A percentile compares a stretch with the other conserved stretches of the same genome.
Evolutionary conservation across 2,888 invertebrate genomes (phyloP).

Genomic region (Acheta domesticus): DNA sequence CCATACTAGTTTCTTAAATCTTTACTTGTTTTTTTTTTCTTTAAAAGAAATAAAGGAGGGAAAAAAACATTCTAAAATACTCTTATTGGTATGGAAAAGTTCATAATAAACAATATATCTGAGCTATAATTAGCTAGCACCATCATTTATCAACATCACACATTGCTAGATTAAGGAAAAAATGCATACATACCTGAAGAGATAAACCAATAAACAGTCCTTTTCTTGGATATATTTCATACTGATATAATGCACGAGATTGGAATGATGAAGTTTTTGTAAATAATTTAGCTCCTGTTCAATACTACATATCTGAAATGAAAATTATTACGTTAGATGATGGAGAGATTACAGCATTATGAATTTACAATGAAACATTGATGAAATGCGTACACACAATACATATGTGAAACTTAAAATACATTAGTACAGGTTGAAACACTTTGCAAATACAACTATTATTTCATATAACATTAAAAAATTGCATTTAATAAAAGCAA

Average conservation of each 20-base stretch:
- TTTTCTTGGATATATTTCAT: constrained; percentile 62
- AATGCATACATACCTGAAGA: constrained; percentile 57
- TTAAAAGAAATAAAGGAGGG: no score
- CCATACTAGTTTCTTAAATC: no score
- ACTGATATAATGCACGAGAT: constrained; percentile 72
- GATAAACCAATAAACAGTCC: constrained; percentile 62
- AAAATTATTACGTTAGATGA: neutral
- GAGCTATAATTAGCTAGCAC: no score
- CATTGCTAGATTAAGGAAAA: no score
- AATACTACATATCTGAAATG: constrained; percentile 58
- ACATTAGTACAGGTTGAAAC: neutral
- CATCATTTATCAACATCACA: no score
- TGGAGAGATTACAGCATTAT: neutral
- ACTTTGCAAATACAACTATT: neutral
- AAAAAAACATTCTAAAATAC: no score
- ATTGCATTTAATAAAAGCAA: no score
- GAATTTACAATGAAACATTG: constrained; percentile 21
- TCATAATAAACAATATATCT: no score
- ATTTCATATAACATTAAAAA: neutral
- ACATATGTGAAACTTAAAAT: neutral
- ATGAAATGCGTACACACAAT: neutral
- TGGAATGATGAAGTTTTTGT: constrained; percentile 64
- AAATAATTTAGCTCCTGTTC: constrained; percentile 76
- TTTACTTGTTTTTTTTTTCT: no score
- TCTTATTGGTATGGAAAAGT: no score